A percentile compares a stretch with the other conserved stretches of the same genome.
Evolutionary conservation across 2,797 vertebrate species (phyloP).

Genomic region (Agapornis canus): DNA sequence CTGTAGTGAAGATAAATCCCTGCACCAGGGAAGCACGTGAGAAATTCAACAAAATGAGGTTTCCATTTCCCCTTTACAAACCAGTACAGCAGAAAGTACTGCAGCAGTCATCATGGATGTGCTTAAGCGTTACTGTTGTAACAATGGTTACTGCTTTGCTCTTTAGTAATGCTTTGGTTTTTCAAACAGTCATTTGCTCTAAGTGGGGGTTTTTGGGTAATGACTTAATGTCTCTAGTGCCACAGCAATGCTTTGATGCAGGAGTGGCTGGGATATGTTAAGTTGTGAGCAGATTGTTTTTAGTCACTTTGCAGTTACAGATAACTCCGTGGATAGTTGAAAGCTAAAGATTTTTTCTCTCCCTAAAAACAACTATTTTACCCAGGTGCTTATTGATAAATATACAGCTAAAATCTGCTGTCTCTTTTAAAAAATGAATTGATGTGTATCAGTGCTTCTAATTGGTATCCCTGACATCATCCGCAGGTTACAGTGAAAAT

Average conservation of each 20-base stretch:
- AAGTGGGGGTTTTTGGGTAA: neutral
- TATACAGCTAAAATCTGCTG: neutral
- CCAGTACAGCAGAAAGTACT: neutral
- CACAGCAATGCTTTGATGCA: neutral
- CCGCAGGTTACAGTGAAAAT: neutral
- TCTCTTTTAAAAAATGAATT: neutral
- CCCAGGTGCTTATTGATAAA: neutral
- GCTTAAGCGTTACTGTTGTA: neutral
- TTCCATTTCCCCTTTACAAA: neutral
- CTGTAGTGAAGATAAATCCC: neutral
- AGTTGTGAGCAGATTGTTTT: neutral
- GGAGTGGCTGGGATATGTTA: neutral
- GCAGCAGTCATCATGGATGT: neutral
- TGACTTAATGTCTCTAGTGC: neutral
- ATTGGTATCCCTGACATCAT: neutral
- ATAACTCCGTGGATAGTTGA: neutral
- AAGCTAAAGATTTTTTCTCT: neutral
- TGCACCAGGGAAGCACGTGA: neutral
- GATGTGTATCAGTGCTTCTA: neutral
- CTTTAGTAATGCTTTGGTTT: neutral
- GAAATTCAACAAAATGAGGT: neutral
- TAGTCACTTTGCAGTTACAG: neutral
- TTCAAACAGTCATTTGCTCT: neutral
- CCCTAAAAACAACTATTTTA: neutral
- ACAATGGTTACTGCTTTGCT: neutral